Evolutionary conservation across 2,888 invertebrate species (phyloP).

Genomic region (Rhogogaster chlorosoma): DNA sequence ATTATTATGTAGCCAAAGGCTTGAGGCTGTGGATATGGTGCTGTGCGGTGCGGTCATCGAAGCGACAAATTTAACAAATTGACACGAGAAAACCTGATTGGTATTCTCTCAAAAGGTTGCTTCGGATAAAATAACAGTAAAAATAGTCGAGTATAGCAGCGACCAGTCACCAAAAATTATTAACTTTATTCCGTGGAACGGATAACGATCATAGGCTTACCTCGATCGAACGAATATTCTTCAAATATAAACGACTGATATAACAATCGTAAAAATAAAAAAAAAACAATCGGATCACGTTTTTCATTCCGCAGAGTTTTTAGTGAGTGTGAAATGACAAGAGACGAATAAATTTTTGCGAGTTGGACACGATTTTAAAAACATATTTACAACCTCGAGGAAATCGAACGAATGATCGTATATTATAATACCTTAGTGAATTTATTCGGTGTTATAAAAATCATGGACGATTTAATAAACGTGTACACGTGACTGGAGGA

Average conservation of each 20-base stretch:
- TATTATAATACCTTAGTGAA: too few relatives aligned
- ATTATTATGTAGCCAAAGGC: conserved; percentile 34
- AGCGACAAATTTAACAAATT: conserved; percentile 46
- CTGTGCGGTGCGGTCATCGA: conserved; percentile 21
- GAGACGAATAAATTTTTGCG: too few relatives aligned
- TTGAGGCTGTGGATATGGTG: neutral
- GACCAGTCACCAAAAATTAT: neutral
- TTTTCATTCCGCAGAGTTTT: neutral
- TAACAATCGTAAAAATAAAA: neutral
- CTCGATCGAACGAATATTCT: neutral
- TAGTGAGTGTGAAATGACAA: neutral
- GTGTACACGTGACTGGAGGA: too few relatives aligned
- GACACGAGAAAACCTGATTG: conserved; percentile 37
- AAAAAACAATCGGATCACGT: neutral
- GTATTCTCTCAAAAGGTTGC: neutral
- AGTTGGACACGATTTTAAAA: too few relatives aligned
- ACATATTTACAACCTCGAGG: too few relatives aligned
- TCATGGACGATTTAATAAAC: too few relatives aligned
- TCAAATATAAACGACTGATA: neutral
- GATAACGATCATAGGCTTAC: neutral
- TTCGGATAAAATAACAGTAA: conserved; percentile 43
- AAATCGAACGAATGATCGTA: too few relatives aligned
- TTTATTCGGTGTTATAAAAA: too few relatives aligned
- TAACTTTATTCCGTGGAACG: neutral
- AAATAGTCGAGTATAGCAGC: neutral